These are phyloP conservation scores for Chaetodon trifascialis DNA, from an alignment of 2,113 vertebrate species.

Conservation along the genomic window DNA sequence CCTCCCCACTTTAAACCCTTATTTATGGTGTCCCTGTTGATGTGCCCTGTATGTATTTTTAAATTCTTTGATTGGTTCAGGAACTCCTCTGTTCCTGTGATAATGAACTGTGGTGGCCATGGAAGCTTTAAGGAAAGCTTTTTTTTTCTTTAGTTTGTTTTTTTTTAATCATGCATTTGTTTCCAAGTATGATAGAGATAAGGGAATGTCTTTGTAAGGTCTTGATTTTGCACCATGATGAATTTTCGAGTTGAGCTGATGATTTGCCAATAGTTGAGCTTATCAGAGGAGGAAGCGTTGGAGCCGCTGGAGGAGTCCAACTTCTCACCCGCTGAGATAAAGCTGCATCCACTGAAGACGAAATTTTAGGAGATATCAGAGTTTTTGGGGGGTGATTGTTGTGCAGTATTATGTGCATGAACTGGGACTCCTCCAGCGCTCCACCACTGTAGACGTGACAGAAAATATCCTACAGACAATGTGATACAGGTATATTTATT, in stretches of 20 bases:
- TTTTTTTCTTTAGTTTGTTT: neutral
- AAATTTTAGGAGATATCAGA: neutral
- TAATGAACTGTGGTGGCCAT: conserved; percentile 38
- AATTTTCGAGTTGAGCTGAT: conserved; percentile 21
- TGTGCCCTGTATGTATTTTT: conserved; percentile 49
- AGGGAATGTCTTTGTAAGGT: conserved; percentile 75
- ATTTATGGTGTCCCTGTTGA: conserved; percentile 81
- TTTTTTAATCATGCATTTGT: conserved; percentile 24
- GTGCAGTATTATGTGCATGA: conserved; percentile 7
- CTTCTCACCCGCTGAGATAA: conserved; percentile 1
- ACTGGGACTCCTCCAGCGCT: conserved; percentile 37
- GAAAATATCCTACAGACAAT: conserved; percentile 78
- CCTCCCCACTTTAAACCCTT: conserved; percentile 60
- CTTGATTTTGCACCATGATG: conserved; percentile 69
- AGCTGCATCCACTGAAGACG: neutral
- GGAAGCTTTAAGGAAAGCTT: conserved; percentile 38
- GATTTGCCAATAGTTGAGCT: conserved; percentile 58
- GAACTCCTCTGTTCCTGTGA: conserved; percentile 32
- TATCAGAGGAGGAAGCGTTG: conserved; percentile 41
- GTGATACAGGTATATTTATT: conserved; percentile 87
- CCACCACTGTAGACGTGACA: neutral
- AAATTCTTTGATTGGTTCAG: conserved; percentile 43
- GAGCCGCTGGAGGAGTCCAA: conserved; percentile 44
- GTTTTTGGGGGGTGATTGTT: neutral
- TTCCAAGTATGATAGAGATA: conserved; percentile 44